Conservation (phyloP, 2,797 vertebrate species). For the Gymnodraco acuticeps region DNA sequence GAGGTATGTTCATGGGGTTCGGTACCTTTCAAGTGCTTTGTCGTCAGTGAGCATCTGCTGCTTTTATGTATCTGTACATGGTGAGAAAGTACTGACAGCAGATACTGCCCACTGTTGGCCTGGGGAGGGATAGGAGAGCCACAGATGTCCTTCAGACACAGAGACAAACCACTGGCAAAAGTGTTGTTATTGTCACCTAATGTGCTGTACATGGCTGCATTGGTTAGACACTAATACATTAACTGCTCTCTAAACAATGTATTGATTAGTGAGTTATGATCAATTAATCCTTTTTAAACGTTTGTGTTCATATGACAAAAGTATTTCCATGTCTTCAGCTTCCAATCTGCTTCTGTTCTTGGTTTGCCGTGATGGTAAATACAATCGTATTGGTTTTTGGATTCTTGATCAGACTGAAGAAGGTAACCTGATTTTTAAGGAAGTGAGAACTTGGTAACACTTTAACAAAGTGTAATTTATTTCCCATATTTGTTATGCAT, state of each 20-base stretch:
- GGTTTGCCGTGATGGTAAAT: not conserved
- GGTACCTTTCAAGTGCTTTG: not conserved
- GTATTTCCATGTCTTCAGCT: no score
- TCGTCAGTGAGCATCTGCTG: not conserved
- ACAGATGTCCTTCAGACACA: not conserved
- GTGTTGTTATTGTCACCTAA: not conserved
- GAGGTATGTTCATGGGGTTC: not conserved
- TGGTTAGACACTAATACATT: not conserved
- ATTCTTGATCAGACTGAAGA: not conserved
- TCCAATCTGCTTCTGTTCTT: no score
- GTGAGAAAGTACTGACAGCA: not conserved
- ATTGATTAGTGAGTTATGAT: no score
- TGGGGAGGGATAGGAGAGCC: not conserved
- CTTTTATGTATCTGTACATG: not conserved
- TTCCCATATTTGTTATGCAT: no score
- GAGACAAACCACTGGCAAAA: not conserved
- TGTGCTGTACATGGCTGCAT: not conserved
- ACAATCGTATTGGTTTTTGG: no score
- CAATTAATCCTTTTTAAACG: no score
- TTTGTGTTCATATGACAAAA: no score
- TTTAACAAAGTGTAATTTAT: no score
- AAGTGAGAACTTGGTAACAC: no score
- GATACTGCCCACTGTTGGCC: conserved; percentile 1
- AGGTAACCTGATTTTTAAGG: not conserved
- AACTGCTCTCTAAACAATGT: not conserved